Conservation (phyloP, 1,140 invertebrate genomes). For the Archegozetes longisetosus region DNA sequence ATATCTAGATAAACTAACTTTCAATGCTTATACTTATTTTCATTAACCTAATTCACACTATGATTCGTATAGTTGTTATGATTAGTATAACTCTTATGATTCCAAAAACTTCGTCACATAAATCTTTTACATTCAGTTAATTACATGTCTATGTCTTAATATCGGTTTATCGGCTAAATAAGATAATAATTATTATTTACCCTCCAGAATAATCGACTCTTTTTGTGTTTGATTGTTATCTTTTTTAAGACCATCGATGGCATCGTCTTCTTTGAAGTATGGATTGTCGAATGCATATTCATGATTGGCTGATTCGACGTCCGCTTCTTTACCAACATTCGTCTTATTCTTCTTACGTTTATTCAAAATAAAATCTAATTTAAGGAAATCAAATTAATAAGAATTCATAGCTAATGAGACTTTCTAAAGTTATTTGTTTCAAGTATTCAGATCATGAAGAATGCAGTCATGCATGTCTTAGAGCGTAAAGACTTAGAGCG, state of each 20-base stretch:
- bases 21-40: no score
- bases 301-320: background rate
- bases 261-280: slow-evolving; percentile 36
- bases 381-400: slow-evolving; percentile 27
- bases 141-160: no score
- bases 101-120: no score
- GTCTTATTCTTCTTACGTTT: slow-evolving; percentile 50
- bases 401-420: background rate
- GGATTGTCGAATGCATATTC: slow-evolving; percentile 58
- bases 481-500: no score
- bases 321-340: slow-evolving; percentile 35
- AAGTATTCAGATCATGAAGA: background rate
- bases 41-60: no score
- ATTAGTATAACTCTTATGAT: no score
- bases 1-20: no score
- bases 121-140: no score
- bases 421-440: background rate
- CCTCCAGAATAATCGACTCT: no score
- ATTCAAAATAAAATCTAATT: slow-evolving; percentile 17
- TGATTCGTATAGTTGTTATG: no score
- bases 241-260: slow-evolving; percentile 28
- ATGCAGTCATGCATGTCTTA: background rate
- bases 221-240: background rate
- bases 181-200: no score
- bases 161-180: no score